Percentiles rank a stretch among this genome's conserved stretches.
phyloP scores from a whole-genome alignment of 2,113 vertebrate genomes.

The Trogon surrucura region DNA sequence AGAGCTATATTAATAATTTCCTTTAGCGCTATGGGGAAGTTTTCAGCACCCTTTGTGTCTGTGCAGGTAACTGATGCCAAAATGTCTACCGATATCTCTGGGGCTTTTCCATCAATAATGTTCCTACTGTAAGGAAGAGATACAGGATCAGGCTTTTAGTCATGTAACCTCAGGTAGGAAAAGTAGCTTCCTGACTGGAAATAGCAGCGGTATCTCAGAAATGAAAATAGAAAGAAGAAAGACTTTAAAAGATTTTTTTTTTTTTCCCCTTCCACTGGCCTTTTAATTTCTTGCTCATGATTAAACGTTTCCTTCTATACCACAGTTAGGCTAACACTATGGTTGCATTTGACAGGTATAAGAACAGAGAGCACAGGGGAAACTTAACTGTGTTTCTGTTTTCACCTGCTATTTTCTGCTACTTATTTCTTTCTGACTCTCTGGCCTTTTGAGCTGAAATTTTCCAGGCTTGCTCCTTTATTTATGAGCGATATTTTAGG shows the following conservation, averaged over 20 bases:
- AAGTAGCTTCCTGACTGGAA: not conserved
- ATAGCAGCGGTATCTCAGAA: not conserved
- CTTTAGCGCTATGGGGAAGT: not conserved
- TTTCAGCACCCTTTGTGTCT: not conserved
- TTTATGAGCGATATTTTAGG: constrained; percentile 20
- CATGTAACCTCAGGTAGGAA: not conserved
- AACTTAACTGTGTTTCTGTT: not conserved
- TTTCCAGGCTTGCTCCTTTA: constrained; percentile 1
- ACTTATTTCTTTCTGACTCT: not conserved
- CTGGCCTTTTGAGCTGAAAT: not conserved
- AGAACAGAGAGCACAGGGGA: not conserved
- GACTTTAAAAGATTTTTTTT: not conserved
- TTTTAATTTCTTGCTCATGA: not conserved
- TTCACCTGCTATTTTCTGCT: not conserved
- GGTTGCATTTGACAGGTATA: not conserved
- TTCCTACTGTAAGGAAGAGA: not conserved
- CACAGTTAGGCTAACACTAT: not conserved
- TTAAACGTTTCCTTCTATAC: not conserved
- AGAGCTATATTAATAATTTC: not conserved
- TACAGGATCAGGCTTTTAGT: not conserved
- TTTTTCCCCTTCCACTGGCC: not conserved
- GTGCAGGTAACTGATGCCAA: not conserved
- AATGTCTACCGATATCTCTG: not conserved
- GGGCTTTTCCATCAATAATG: not conserved
- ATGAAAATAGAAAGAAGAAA: not conserved